Base-by-base conservation (phyloP, 2,888 invertebrate species). In the Odontocerum albicorne region DNA sequence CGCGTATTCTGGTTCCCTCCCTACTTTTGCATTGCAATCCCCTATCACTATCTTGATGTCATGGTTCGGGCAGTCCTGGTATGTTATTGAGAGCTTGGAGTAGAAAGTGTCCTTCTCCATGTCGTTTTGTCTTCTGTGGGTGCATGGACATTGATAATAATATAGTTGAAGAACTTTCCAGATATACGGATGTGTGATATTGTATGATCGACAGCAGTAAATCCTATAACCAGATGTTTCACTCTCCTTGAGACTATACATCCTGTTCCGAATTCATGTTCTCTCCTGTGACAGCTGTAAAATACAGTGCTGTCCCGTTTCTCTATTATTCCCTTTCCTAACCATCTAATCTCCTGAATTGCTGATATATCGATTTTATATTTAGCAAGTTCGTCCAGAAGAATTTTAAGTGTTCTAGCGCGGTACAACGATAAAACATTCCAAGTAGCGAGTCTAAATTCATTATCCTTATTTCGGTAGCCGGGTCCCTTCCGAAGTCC, bases 21-120 rank as follows among this genome's bases (percentile, higher is more conserved):
- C 42, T n/a, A 42, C 12, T 42, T 42, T 42, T 7, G 42, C 42
- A 42, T 42, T 42, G n/a, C 7, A 12, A 16, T 42, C 42, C 6
- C 42, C 42, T 10, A 42, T n/a, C 4, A 17, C 13, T 7, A 42
- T n/a, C 13, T 42, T 42, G 2, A 42, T 12, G 13, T 42, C 42
- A 21, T 42, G n/a, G n/a, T n/a, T n/a, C 12, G 42, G 42, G 3
- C 10, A 21, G 3, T 7, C 7, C 3, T 19, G 7, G 6, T 21
- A 19, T 21, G 10, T 21, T 7, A 2, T n/a, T 4, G 19, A 7
- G 12, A 21, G 13, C 42, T 42, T 21, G 4, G 19, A 6, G 17
- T 42, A 42, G 21, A 42, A 42, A n/a, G 19, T n/a, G 13, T 42
- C 20, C 13, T 42, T 42, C 6, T 3, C 4, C n/a, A 20, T 21